A percentile compares a stretch with the other conserved stretches of the same genome.
Conservation (phyloP, 2,113 vertebrate species). For the Macrotus californicus region DNA sequence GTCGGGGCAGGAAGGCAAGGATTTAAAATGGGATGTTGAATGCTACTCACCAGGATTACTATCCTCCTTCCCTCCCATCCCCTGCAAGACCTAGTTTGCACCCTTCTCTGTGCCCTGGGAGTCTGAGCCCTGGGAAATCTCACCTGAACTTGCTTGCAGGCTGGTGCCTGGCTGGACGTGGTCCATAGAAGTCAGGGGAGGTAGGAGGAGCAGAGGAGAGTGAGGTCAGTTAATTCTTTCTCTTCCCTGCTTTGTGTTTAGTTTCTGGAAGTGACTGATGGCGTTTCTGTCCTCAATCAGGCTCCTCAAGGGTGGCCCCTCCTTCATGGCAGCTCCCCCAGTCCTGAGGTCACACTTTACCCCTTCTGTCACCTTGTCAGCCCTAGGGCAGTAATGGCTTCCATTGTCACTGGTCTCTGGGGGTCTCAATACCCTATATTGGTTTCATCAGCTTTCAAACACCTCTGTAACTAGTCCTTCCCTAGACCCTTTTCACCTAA, state of each 20-base stretch:
- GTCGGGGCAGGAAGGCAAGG: not conserved
- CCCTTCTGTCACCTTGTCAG: not conserved
- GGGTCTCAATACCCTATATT: not conserved
- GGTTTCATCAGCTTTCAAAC: not conserved
- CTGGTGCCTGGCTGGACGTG: not conserved
- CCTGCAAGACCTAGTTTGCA: not conserved
- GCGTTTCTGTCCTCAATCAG: not conserved
- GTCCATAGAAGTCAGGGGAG: not conserved
- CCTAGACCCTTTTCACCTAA: not conserved
- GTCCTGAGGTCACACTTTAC: fast-evolving
- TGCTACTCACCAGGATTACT: not conserved
- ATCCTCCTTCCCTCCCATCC: not conserved
- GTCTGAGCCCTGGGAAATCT: not conserved
- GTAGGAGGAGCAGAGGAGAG: not conserved
- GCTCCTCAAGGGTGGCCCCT: not conserved
- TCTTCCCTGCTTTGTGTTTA: not conserved
- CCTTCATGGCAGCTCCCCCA: not conserved
- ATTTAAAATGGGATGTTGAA: not conserved
- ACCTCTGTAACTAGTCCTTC: not conserved
- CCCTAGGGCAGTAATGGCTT: not conserved
- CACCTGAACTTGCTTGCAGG: not conserved
- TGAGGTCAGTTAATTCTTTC: not conserved
- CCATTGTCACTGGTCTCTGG: not conserved
- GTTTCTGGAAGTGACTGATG: not conserved
- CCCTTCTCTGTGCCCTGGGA: not conserved